phyloP scores from a whole-genome alignment of 2,888 invertebrate species.

The Acronicta psi region DNA sequence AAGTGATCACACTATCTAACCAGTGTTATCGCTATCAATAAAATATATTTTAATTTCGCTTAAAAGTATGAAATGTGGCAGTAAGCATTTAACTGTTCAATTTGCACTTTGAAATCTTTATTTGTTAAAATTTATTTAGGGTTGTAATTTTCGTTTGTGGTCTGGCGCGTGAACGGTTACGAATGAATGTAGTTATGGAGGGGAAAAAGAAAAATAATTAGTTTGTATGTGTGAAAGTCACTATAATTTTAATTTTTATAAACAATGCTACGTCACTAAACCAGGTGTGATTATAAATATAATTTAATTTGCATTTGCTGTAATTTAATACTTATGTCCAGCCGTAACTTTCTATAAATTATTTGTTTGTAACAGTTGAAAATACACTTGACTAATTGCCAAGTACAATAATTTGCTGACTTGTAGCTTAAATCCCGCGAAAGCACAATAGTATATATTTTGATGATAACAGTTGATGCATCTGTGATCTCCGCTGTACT shows the following conservation, averaged over 20 bases:
- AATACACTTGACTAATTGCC: conserved; percentile 13
- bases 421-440: neutral
- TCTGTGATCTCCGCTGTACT: neutral
- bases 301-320: conserved; percentile 38
- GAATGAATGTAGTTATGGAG: conserved; percentile 20
- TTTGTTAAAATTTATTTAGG: conserved; percentile 61
- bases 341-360: conserved; percentile 18
- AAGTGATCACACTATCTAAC: conserved; percentile 45
- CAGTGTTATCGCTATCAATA: conserved; percentile 39
- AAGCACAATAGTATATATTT: neutral
- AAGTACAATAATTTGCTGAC: conserved; percentile 14
- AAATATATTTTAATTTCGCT: conserved; percentile 42
- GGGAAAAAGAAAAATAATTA: conserved; percentile 6
- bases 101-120: conserved; percentile 65
- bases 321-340: conserved; percentile 23
- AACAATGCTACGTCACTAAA: conserved; percentile 20
- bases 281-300: conserved; percentile 28
- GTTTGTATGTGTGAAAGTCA: conserved; percentile 16
- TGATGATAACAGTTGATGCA: neutral
- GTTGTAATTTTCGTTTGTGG: conserved; percentile 55
- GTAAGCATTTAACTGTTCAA: conserved; percentile 73
- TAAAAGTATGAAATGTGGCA: conserved; percentile 55
- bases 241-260: conserved; percentile 22
- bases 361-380: conserved; percentile 9
- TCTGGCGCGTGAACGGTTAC: conserved; percentile 57